These are phyloP conservation scores for Dasyornis broadbenti DNA, from an alignment of 2,113 vertebrate species.

Conservation along the genomic window DNA sequence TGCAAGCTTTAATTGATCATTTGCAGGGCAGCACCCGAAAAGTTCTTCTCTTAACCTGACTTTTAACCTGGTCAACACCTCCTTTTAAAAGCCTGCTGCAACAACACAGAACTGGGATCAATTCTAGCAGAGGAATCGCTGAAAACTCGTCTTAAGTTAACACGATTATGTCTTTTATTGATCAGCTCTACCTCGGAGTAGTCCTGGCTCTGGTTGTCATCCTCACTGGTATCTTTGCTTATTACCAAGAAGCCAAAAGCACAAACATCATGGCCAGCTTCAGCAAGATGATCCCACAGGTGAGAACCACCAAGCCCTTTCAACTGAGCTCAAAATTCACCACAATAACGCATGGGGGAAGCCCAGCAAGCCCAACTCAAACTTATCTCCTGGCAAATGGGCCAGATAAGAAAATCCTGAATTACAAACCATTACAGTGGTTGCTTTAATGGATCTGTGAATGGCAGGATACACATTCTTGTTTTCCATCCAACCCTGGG, in stretches of 20 bases:
- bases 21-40: neutral
- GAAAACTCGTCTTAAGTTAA: neutral
- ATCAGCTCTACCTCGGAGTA: constrained; percentile 74
- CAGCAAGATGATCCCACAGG: constrained; percentile 82
- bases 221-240: constrained; percentile 79
- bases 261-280: constrained; percentile 84
- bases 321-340: neutral
- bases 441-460: neutral
- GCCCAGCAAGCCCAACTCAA: neutral
- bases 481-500: neutral
- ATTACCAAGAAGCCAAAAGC: constrained; percentile 83
- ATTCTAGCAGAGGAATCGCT: neutral
- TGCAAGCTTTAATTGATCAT: neutral
- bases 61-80: neutral
- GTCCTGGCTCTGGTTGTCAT: constrained; percentile 76
- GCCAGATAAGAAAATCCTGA: neutral
- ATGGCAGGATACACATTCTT: neutral
- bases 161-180: neutral
- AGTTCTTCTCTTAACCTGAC: neutral
- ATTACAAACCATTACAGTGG: neutral
- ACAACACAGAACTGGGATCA: neutral
- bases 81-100: neutral
- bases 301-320: constrained; percentile 14
- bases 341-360: neutral
- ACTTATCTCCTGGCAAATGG: neutral